Evolutionary conservation across 2,113 vertebrate genomes (phyloP), one percentile per base, ranked within the genome.

Genomic region (Cephalophus harveyi): DNA sequence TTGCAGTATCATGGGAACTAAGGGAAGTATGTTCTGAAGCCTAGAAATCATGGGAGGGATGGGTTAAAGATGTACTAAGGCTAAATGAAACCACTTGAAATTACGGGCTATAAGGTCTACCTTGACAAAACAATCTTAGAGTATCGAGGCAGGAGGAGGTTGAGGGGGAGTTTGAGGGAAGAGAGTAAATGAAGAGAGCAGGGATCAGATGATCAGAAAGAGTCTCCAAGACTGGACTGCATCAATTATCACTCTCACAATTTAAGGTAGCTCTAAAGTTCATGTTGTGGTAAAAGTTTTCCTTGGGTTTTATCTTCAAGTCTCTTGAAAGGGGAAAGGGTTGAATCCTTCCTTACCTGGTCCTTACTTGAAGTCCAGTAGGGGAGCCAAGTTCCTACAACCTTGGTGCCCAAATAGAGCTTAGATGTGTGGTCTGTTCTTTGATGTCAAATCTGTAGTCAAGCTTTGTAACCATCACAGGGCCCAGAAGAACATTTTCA

Each of bases 401-500:
- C 59, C 36, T 60, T 76, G 76, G 64, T 64, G 30, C 52, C 89
- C 52, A 82, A 71, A 95, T 30, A 87, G 48, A 86, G 46, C 43
- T 95, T 30, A 83, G 43, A 74, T 74, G 33, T 89, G 21, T 79
- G 33, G 62, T 54, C 78, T 79, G 16, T 43, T 60, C 52, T 82
- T 94, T 78, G 89, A 96, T 93, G 33, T 87, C 30, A 43, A 2
- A 81, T 89, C 40, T 54, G 19, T 92, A 57, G 60, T 17, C 27
- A 43, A 91, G 59, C 76, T 95, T 93, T 93, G 71, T 83, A 46
- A 48, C 92, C 21, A 40, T 74, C 43, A 84, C 33, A 74, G 36
- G 10, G 55, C 64, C 74, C 76, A 54, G 81, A 55, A 83, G 54
- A 40, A 79, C 85, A 83, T 79, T 95, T 97, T 96, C 40, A 97